Base-by-base conservation (phyloP, 2,113 vertebrate genomes). In the Peromyscus californicus region DNA sequence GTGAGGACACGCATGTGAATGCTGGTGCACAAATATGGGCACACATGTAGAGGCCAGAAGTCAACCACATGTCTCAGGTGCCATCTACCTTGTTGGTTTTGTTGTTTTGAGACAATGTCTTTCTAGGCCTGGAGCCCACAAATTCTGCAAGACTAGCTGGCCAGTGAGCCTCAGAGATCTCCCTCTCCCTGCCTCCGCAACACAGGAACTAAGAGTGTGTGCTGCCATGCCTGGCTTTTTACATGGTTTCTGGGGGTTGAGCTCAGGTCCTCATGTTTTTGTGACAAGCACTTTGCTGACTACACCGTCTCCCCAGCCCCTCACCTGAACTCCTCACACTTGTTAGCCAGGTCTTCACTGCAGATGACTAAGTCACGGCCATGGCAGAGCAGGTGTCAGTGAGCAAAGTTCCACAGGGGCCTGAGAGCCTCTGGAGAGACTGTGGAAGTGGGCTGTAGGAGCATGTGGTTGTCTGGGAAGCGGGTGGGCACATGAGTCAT, bases 351-450 rank as follows among this genome's bases (percentile, higher is more conserved):
- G 29, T 26, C 33, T 67, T 88, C 10, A 1, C 51, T 36, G 42
- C 8, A 67, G 31, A 42, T 19, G 17, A 54, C 10, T 48, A 16
- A 51, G 83, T 8, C 45, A 5, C 5, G 15, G 15, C 36, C 3
- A 0, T 5, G 7, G 3, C 26, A 22, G 36, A 24, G 39, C 75
- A 21, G 36, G 6, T 13, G 57, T 1, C 4, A 7, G 6, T 36
- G 22, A 26, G 19, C 36, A 33, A 7, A n/a, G 22, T 12, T 21
- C 31, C 3, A 13, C 63, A n/a, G 54, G 54, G 19, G 29, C 59
- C 78, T 2, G 12, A 74, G 74, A 36, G 26, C 26, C 0, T 80
- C 48, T 59, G 12, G 17, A 91, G 21, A 95, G 59, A 21, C 15
- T 1, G 15, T 21, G 29, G 74, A 22, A 10, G 26, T n/a, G 10